Conservation (phyloP, 30 jellyfish, hydroid and myxozoan genomes). For the Haliclystus octoradiatus region DNA sequence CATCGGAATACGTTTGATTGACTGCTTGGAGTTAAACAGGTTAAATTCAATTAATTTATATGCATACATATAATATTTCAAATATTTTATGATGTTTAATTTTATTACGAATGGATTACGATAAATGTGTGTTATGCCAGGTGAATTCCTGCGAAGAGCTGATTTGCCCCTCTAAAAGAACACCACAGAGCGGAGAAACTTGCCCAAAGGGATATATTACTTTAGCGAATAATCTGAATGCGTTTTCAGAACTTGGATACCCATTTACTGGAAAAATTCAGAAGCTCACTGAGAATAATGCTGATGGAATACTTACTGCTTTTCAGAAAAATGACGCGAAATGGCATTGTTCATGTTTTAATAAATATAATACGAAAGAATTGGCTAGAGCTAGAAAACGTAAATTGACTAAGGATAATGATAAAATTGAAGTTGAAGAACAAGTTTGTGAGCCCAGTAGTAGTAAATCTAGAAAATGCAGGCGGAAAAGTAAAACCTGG, state of each 20-base stretch:
- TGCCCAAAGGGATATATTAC: slow-evolving; percentile 28
- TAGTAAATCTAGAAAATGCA: neutral
- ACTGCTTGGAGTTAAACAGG: no score
- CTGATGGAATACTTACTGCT: slow-evolving; percentile 6
- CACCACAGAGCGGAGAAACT: no score
- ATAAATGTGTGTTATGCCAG: no score
- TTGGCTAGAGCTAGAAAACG: slow-evolving; percentile 34
- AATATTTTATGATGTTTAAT: no score
- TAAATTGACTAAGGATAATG: slow-evolving; percentile 4
- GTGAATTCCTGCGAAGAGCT: no score
- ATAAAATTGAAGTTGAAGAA: slow-evolving; percentile 12
- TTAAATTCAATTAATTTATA: no score
- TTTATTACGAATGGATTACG: no score
- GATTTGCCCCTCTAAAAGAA: no score
- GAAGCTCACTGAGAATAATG: slow-evolving; percentile 8
- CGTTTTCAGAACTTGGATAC: slow-evolving; percentile 18
- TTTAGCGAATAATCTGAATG: slow-evolving; percentile 17
- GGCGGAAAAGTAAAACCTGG: no score
- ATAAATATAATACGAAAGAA: slow-evolving; percentile 6
- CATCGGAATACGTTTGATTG: no score
- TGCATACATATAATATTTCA: no score
- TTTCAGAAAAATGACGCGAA: slow-evolving; percentile 13
- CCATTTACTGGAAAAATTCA: no score
- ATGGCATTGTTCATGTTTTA: slow-evolving; percentile 22
- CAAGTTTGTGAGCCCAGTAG: neutral